Base-by-base conservation (phyloP, 2,797 vertebrate species). In the Phoxinus dragarum region DNA sequence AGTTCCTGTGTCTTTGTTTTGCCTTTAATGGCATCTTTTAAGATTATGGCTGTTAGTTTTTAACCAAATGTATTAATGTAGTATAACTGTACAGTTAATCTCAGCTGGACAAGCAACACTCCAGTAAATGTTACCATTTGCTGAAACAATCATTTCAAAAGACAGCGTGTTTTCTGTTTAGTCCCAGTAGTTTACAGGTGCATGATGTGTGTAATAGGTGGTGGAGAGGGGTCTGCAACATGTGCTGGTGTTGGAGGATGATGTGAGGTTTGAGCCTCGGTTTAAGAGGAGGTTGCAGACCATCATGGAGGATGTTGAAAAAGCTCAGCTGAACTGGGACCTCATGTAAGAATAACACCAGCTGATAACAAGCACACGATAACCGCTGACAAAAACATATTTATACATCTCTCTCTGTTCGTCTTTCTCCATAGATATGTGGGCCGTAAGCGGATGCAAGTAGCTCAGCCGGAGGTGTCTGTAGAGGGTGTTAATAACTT, bases 181-280 rank as follows among this genome's bases (percentile, higher is more conserved):
- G 27, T 75, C 2, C 11, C 23, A n/a, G 42, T 3, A 14, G 21
- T 47, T 34, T 59, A 42, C 23, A 52, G 19, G 54, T 47, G 16
- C 52, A 36, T 16, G 0, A 34, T 61, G 23, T 87, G 49, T 89
- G 85, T 88, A 11, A 77, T 44, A 99, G 98, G 95, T 99, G 85
- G 90, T 97, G 73, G 96, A 97, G 76, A 94, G 87, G 1, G 94
- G 95, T 66, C 94, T 99, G 72, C 93, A 96, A 88, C 96, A 94
- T 89, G 95, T 96, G 0, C 96, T 99, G 0, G 96, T 99, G 19
- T 96, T 99, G 86, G 98, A 99, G 89, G 98, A 99, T 0, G 98
- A 99, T 0, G 97, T 98, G 80, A 96, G 98, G 86, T 99, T 99
- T 79, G 97, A 99, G 84, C 96, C 97, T 89, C 95, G 97, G 90